Conservation (phyloP, 92 coral and sea anemone species). For the Blastomussa wellsi region DNA sequence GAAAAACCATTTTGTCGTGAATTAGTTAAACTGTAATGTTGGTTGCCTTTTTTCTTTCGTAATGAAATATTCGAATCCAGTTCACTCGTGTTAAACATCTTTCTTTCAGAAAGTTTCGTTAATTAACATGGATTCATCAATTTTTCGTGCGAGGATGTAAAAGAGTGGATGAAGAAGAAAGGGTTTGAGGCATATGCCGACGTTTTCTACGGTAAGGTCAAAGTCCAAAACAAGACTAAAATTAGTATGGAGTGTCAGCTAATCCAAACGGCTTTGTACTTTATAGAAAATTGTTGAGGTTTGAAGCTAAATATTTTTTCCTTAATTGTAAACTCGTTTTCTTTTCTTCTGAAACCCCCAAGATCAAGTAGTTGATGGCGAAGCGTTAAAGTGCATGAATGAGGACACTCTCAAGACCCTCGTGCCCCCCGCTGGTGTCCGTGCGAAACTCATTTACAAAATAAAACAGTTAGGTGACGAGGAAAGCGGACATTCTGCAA, state of each 20-base stretch:
- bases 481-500: not conserved
- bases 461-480: not conserved
- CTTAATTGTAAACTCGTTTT: not conserved
- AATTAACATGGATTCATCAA: not conserved
- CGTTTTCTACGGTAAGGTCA: not conserved
- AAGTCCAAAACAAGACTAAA: not conserved
- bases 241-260: not conserved
- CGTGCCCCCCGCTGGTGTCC: constrained; percentile 7
- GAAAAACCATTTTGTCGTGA: not conserved
- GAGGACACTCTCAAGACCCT: constrained; percentile 10
- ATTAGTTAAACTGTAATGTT: not conserved
- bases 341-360: not conserved
- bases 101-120: not conserved
- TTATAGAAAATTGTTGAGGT: not conserved
- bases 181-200: not conserved
- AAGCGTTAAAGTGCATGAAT: not conserved
- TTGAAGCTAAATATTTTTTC: too few species aligned
- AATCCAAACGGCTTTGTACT: not conserved
- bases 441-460: not conserved
- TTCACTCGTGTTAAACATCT: not conserved
- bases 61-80: not conserved
- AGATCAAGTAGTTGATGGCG: constrained; percentile 22
- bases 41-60: not conserved
- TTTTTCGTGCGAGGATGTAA: constrained; percentile 1
- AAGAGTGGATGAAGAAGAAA: not conserved